A percentile compares a stretch with the other conserved stretches of the same genome.
Evolutionary conservation across 1,140 invertebrate species (phyloP).

Genomic region (Caenorhabditis brenneri): DNA sequence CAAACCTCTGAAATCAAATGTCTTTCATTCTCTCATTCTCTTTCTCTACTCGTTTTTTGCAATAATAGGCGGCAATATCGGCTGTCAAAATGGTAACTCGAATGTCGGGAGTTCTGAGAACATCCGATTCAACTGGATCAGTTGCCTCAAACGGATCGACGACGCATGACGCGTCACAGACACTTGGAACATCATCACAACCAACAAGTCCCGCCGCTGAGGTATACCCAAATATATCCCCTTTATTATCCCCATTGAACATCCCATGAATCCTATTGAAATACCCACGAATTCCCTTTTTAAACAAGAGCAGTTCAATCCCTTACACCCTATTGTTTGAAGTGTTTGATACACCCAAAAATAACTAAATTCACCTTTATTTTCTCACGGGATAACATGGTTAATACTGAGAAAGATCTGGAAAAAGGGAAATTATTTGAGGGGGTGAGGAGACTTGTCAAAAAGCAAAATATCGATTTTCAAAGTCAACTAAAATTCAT

Average conservation of each 20-base stretch:
- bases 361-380: not conserved
- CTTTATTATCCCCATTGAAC: not conserved
- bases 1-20: too few species aligned
- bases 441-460: too few species aligned
- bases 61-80: slow-evolving; percentile 67
- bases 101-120: slow-evolving; percentile 65
- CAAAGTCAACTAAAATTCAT: too few species aligned
- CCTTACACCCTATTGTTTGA: slow-evolving; percentile 10
- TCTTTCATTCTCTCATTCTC: not conserved
- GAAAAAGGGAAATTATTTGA: not conserved
- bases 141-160: slow-evolving; percentile 52
- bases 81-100: slow-evolving; percentile 70
- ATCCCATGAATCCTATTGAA: too few species aligned
- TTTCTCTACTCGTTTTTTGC: slow-evolving; percentile 45
- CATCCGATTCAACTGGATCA: slow-evolving; percentile 50
- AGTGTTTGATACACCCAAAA: not conserved
- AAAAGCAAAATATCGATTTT: too few species aligned
- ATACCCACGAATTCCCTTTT: not conserved
- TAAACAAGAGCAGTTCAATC: not conserved
- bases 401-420: not conserved
- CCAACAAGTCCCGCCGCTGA: slow-evolving; percentile 43
- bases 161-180: not conserved
- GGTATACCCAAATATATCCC: slow-evolving; percentile 14
- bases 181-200: slow-evolving; percentile 26
- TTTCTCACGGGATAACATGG: too few species aligned